Evolutionary conservation across 92 coral and sea anemone genomes (phyloP), one percentile per base, ranked within the genome.

Genomic region (Umimayanthus chanpuru): DNA sequence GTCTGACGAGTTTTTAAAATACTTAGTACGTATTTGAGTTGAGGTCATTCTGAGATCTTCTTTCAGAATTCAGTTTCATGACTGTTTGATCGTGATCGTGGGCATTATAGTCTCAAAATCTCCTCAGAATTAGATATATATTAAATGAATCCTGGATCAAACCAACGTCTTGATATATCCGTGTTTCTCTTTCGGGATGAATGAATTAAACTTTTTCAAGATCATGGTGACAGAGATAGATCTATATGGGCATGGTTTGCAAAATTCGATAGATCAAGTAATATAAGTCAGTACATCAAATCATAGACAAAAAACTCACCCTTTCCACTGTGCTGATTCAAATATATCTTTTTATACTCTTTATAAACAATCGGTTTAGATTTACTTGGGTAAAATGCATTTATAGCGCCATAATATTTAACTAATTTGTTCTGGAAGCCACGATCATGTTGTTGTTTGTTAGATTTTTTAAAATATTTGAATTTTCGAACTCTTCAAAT

Each of bases 401-500:
- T 49, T 5, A 23, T 14, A 50, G 2, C 21, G 9, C 41, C 50
- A 65, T 30, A 16, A 29, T 14, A 32, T 32, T 32, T 2, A 32
- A 32, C 36, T 32, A 82, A 44, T 20, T 67, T 65, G 75, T 82
- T 82, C 77, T 79, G 77, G 81, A 79, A 61, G 65, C 53, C 90
- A 88, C 77, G 20, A 12, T 30, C 86, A 29, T 41, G n/a, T 66
- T 68, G 73, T 70, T 38, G 76, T 74, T 76, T 30, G 81, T 30
- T 66, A 20, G 71, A 44, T 81, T 88, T 88, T n/a, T n/a, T n/a
- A n/a, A n/a, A n/a, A n/a, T n/a, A 86, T 91, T 91, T 91, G 93
- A 91, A 91, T 91, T 91, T 32, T 91, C 93, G 93, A 91, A 91
- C 93, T 32, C 87, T 47, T 18, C 44, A 71, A 89, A 41, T 20